A percentile compares a stretch with the other conserved stretches of the same genome.
phyloP scores from a whole-genome alignment of 2,113 vertebrate genomes.

The Canis aureus region DNA sequence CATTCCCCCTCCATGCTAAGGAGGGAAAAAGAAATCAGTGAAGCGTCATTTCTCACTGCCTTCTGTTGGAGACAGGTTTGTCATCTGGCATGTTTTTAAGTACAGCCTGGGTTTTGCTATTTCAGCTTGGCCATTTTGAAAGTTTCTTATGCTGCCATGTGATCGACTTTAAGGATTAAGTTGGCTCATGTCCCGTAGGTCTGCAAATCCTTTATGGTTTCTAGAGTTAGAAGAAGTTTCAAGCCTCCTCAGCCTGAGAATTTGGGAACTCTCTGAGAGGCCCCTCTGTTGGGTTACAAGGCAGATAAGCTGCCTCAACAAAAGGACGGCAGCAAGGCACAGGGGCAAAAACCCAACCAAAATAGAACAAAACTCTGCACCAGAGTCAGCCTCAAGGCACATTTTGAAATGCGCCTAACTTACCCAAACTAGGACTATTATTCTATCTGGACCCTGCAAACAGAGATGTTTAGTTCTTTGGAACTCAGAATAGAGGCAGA shows the following conservation, averaged over 20 bases:
- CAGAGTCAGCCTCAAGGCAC: neutral
- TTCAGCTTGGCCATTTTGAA: conserved; percentile 32
- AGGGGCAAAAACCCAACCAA: neutral
- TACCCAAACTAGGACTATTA: neutral
- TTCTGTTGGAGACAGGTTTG: neutral
- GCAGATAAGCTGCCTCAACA: neutral
- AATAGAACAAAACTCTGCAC: neutral
- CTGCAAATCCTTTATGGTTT: neutral
- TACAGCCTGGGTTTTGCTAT: neutral
- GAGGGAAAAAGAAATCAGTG: neutral
- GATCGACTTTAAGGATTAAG: neutral
- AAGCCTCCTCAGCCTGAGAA: neutral
- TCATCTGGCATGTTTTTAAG: neutral
- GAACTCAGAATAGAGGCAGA: neutral
- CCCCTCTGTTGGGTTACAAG: neutral
- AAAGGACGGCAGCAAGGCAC: neutral
- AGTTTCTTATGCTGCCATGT: neutral
- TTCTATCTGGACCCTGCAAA: neutral
- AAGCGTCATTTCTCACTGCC: neutral
- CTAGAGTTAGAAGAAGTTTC: neutral
- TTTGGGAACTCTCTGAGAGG: neutral
- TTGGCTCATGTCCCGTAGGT: neutral
- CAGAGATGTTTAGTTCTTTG: neutral
- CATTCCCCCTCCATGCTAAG: neutral
- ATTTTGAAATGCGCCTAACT: neutral